Evolutionary conservation across 2,888 invertebrate genomes (phyloP).

Genomic region (Heliconius cydno): DNA sequence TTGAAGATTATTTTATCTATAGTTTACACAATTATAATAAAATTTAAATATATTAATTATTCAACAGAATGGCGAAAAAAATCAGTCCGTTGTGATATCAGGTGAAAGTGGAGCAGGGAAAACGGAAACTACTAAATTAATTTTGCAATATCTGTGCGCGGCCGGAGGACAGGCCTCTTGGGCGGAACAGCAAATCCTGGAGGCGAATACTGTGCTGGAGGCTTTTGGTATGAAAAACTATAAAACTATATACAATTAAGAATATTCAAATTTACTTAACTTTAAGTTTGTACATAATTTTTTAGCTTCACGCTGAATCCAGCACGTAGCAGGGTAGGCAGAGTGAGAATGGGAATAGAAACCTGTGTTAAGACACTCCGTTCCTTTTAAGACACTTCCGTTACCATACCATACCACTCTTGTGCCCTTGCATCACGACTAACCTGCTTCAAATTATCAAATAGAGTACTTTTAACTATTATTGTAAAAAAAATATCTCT

Average conservation of each 20-base stretch:
- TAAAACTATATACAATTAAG: background rate
- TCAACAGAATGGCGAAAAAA: slow-evolving; percentile 75
- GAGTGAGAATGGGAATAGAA: too few relatives aligned
- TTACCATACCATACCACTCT: too few relatives aligned
- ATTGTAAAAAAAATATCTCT: too few relatives aligned
- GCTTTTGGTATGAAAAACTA: slow-evolving; percentile 89
- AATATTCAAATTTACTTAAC: too few relatives aligned
- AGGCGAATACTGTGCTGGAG: slow-evolving; percentile 96
- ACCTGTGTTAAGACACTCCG: too few relatives aligned
- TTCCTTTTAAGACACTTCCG: too few relatives aligned
- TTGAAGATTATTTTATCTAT: background rate
- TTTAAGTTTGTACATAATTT: too few relatives aligned
- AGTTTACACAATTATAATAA: background rate
- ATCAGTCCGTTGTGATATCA: slow-evolving; percentile 94
- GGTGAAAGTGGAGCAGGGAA: slow-evolving; percentile 97
- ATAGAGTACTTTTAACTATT: too few relatives aligned
- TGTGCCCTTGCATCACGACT: too few relatives aligned
- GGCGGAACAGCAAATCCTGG: slow-evolving; percentile 98
- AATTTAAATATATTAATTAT: slow-evolving; percentile 13
- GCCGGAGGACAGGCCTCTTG: slow-evolving; percentile 90
- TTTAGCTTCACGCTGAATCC: too few relatives aligned
- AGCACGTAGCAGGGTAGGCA: too few relatives aligned
- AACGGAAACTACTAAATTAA: slow-evolving; percentile 96
- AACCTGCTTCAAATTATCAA: too few relatives aligned
- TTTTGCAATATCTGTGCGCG: slow-evolving; percentile 95